Evolutionary conservation across 2,888 invertebrate species (phyloP).

Genomic region (Leucoma salicis): DNA sequence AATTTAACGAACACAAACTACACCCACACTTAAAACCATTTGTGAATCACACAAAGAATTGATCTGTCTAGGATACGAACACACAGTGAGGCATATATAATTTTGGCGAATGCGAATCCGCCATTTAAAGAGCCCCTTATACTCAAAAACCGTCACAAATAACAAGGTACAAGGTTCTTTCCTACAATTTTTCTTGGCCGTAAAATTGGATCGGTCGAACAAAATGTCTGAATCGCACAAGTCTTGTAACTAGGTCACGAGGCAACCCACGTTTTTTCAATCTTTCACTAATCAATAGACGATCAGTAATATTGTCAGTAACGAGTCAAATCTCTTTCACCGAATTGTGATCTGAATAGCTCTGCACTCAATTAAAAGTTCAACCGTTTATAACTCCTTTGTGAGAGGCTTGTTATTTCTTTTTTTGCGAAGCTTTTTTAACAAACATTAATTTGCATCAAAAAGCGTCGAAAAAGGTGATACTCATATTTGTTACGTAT

Average conservation of each 20-base stretch:
- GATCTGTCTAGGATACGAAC: conserved; percentile 2
- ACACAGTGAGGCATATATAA: conserved; percentile 1
- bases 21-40: too few relatives aligned
- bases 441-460: conserved; percentile 6
- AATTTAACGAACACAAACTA: too few relatives aligned
- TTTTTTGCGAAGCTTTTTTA: not conserved
- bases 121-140: too few relatives aligned
- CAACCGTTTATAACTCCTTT: conserved; percentile 19
- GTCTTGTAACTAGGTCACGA: conserved; percentile 36
- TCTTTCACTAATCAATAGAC: conserved; percentile 34
- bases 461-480: not conserved
- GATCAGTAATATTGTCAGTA: conserved; percentile 21
- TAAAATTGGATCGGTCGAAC: conserved; percentile 22
- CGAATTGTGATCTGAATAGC: conserved; percentile 20
- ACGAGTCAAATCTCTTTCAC: conserved; percentile 16
- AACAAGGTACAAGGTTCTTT: conserved; percentile 14
- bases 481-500: not conserved
- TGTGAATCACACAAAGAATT: too few relatives aligned
- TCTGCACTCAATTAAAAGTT: conserved; percentile 31
- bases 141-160: conserved; percentile 17
- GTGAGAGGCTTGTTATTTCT: conserved; percentile 4
- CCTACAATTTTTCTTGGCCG: conserved; percentile 14
- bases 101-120: too few relatives aligned
- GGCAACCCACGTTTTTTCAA: conserved; percentile 33
- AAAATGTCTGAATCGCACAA: conserved; percentile 27